Evolutionary conservation across 2,888 invertebrate genomes (phyloP).

Genomic region (Daptonema setosum): DNA sequence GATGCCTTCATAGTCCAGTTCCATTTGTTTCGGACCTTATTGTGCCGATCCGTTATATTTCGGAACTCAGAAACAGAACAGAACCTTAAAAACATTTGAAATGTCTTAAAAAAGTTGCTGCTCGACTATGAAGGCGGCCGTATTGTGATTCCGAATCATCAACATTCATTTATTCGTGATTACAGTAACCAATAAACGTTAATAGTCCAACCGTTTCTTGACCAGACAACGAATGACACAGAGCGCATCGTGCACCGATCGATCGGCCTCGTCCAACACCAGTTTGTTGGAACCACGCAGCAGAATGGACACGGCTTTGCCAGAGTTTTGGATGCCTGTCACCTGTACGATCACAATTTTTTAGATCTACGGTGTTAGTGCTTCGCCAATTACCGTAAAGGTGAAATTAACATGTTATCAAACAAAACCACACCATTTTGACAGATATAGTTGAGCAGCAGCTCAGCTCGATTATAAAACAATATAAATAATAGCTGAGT

Average conservation of each 20-base stretch:
- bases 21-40: too few relatives aligned
- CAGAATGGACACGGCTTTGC: slow-evolving; percentile 71
- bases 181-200: too few relatives aligned
- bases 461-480: background rate
- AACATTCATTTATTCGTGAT: too few relatives aligned
- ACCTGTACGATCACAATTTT: slow-evolving; percentile 38
- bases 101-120: too few relatives aligned
- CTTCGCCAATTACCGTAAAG: background rate
- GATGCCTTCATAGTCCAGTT: too few relatives aligned
- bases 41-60: too few relatives aligned
- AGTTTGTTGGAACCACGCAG: slow-evolving; percentile 71
- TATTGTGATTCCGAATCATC: too few relatives aligned
- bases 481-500: background rate
- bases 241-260: slow-evolving; percentile 72
- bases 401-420: background rate
- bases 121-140: too few relatives aligned
- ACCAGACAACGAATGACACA: slow-evolving; percentile 87
- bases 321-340: slow-evolving; percentile 62
- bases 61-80: too few relatives aligned
- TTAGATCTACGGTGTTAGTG: background rate
- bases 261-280: slow-evolving; percentile 65
- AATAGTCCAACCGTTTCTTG: slow-evolving; percentile 54
- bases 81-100: too few relatives aligned
- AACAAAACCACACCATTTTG: background rate
- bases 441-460: too few relatives aligned